Conservation (phyloP, 2,888 invertebrate genomes). For the Hoplodrina ambigua region DNA sequence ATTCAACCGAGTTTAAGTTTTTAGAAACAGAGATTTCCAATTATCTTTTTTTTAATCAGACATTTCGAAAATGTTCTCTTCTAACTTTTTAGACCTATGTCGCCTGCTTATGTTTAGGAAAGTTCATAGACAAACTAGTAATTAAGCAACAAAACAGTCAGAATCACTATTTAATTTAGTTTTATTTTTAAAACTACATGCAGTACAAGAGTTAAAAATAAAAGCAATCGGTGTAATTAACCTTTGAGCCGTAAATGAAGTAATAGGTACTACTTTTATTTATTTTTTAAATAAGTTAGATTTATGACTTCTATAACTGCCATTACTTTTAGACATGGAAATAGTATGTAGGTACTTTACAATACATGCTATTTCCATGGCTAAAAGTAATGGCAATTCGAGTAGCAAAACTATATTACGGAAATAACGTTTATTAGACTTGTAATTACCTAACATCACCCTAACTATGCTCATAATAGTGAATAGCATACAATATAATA, state of each 20-base stretch:
- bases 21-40: no score
- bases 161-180: background rate
- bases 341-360: background rate
- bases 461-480: background rate
- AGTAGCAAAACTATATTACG: background rate
- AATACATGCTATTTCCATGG: no score
- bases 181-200: slow-evolving; percentile 7
- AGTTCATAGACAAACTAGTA: background rate
- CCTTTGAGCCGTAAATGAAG: slow-evolving; percentile 24
- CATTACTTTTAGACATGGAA: background rate
- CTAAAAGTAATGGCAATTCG: no score
- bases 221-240: slow-evolving; percentile 32
- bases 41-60: no score
- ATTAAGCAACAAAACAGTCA: background rate
- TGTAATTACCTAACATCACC: background rate
- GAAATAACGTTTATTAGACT: background rate
- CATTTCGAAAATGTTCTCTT: no score
- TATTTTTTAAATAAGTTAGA: background rate
- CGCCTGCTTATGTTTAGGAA: no score
- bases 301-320: background rate
- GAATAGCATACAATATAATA: no score
- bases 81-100: no score
- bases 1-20: no score
- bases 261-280: background rate
- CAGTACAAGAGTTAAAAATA: slow-evolving; percentile 17